These are phyloP conservation scores for Microchrysa polita DNA, from an alignment of 2,888 invertebrate genomes.

Conservation along the genomic window DNA sequence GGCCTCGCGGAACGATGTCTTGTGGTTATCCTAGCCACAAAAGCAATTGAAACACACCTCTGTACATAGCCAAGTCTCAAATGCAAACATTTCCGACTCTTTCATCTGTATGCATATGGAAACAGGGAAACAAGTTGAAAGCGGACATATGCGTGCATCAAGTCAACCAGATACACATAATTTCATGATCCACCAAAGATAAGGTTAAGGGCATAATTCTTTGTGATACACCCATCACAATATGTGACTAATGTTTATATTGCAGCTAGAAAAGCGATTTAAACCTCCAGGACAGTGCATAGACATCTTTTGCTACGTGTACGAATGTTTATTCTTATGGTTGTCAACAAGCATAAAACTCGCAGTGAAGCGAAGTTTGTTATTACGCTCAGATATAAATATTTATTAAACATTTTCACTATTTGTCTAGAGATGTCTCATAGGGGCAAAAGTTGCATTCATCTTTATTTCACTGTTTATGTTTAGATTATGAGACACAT, in stretches of 20 bases:
- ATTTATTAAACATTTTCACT: no score
- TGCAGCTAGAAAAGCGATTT: background rate
- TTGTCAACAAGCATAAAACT: no score
- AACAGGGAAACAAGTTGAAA: no score
- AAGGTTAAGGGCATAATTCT: constrained; percentile 34
- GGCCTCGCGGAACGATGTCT: constrained; percentile 32
- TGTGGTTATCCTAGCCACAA: constrained; percentile 4
- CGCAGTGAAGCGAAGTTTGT: no score
- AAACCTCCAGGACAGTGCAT: no score
- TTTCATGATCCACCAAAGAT: constrained; percentile 6
- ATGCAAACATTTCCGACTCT: background rate
- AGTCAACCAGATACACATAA: constrained; percentile 35
- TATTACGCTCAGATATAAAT: no score
- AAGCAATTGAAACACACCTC: background rate
- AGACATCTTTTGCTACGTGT: no score
- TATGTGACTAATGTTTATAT: background rate
- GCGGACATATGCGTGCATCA: background rate
- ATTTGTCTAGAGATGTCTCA: no score
- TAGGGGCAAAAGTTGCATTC: no score
- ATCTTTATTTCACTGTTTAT: no score
- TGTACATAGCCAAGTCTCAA: constrained; percentile 12
- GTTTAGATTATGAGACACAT: no score
- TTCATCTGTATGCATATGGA: background rate
- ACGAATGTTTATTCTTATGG: no score
- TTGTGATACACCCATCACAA: background rate